These are phyloP conservation scores for Eudiplozoon nipponicum DNA, from an alignment of 2,888 invertebrate genomes.

Conservation along the genomic window DNA sequence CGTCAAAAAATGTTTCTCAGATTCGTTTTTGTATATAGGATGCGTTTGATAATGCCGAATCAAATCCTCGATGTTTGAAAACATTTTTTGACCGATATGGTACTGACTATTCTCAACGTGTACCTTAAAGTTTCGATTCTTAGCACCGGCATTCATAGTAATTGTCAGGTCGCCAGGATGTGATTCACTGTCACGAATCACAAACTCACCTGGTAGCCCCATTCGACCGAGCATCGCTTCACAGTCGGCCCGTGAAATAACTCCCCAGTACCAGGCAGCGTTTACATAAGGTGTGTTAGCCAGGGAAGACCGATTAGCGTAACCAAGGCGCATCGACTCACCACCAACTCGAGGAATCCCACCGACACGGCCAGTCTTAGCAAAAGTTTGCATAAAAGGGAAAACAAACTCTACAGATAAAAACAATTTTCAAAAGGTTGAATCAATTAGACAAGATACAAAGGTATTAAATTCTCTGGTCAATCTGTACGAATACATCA, in stretches of 20 bases:
- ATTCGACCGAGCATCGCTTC: conserved; percentile 69
- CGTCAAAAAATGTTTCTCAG: conserved; percentile 71
- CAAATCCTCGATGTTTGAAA: conserved; percentile 66
- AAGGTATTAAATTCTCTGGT: too few relatives aligned
- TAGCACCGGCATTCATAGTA: conserved; percentile 71
- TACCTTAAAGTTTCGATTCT: conserved; percentile 95
- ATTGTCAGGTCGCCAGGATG: conserved; percentile 93
- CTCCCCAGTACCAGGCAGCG: conserved; percentile 93
- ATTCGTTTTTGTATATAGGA: conserved; percentile 62
- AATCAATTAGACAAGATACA: too few relatives aligned
- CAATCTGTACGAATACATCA: too few relatives aligned
- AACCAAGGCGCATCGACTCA: not conserved
- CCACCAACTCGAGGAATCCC: not conserved
- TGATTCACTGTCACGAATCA: conserved; percentile 89
- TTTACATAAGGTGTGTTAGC: conserved; percentile 32
- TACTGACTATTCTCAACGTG: conserved; percentile 48
- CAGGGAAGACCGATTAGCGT: not conserved
- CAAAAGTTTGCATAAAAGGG: too few relatives aligned
- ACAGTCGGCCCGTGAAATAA: conserved; percentile 70
- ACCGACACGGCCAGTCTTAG: too few relatives aligned
- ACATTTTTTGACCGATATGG: conserved; percentile 87
- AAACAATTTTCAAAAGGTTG: too few relatives aligned
- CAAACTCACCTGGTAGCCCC: conserved; percentile 84
- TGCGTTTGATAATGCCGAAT: conserved; percentile 92
- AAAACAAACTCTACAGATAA: too few relatives aligned